Evolutionary conservation across 1,140 invertebrate species (phyloP), one percentile per base, ranked within the genome.

Genomic region (Rhyacophila brunnea): DNA sequence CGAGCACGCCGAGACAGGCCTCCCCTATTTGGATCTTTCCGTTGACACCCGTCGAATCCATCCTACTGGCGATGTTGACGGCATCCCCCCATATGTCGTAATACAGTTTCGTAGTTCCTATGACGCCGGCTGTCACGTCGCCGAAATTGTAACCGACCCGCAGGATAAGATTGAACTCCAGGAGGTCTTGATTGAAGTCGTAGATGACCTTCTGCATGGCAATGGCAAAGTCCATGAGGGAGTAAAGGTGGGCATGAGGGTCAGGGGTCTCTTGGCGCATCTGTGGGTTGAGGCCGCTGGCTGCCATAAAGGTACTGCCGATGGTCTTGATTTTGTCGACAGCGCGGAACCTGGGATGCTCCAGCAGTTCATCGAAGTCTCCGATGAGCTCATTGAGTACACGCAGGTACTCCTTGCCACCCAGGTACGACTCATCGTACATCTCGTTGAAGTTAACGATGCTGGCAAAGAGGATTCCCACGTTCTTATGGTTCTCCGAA

Each of bases 71-170:
- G 49, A 98, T 96, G 75, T 99, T 99, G 0, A 98, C 95, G 0
- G 96, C 94, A 75, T 99, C 95, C 0, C 96, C 96, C 96, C 96
- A 99, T 49, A 99, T 98, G 72, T 98, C 96, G 66, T 97, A 99
- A 68, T 95, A 93, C 13, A 98, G 78, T 70, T 98, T 98, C 0
- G 91, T 92, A 0, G 95, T 97, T 0, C 96, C 96, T 45, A 98
- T 97, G 0, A 99, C 95, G 3, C 96, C 96, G 0, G 94, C 93
- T 0, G 93, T 96, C 0, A 97, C 92, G 66, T 96, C 93, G 0
- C 95, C 95, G 58, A 85, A 87, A 66, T 90, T 90, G 64, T 85
- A 88, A 1, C 88, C 88, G n/a, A 90, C 86, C 38, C 93, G 84
- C n/a, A 98, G 70, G n/a, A 93, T 88, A 35, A 97, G 83, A 74